Base-by-base conservation (phyloP, 2,888 invertebrate species). In the Campoletis raptor region DNA sequence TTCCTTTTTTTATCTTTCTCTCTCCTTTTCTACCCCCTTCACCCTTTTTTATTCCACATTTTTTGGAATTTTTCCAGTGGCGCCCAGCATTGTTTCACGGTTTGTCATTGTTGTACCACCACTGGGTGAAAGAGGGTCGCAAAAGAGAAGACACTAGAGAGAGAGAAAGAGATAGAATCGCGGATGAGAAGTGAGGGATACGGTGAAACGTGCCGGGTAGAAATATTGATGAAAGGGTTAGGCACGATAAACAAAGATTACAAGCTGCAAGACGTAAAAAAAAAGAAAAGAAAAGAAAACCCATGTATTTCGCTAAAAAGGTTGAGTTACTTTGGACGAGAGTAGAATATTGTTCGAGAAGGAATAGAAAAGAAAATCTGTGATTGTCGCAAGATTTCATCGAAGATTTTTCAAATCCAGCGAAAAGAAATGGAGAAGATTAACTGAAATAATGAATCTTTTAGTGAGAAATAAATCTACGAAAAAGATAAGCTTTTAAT, bases 51-150 rank as follows among this genome's bases (percentile, higher is more conserved):
- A 93, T 93, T 93, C 92, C 90, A 74, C 92, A 91, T 93, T 94
- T 94, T 94, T 94, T 93, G 94, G 93, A 94, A 94, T 94, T 94
- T 94, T 94, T 94, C 94, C 94, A 94, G 94, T 94, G 91, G 93
- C 93, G 92, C 93, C 93, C 93, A 91, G 94, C 94, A 94, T 94
- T 94, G 94, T 94, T 94, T 93, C 93, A 93, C 92, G 92, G 93
- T 93, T 93, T 94, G 94, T 94, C 94, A 94, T 94, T 94, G 94
- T 94, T 94, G 92, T 91, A 88, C 85, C 90, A 89, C 90, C 87
- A 84, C 52, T 76, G 84, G 78, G 73, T 88, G 90, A 88, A 88
- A 86, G 76, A 89, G 89, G 88, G 74, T 67, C 83, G 87, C 86
- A 87, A 85, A 87, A 85, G 86, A 69, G 77, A 57, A 83, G 64